Evolutionary conservation across 2,797 vertebrate species (phyloP), one percentile per base, ranked within the genome.

Genomic region (Girardinus metallicus): DNA sequence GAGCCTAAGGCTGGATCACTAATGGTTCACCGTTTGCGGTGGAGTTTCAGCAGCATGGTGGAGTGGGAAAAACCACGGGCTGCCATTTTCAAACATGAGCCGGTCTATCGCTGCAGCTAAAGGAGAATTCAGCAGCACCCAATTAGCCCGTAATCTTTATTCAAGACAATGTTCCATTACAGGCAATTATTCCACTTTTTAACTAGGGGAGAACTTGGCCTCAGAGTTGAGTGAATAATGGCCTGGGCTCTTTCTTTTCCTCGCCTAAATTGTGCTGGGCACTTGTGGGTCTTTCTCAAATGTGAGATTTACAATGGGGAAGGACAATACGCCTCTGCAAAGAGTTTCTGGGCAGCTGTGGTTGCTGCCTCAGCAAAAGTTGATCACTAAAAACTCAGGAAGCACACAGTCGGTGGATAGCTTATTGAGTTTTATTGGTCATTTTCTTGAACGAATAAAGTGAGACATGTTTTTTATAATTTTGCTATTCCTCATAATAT

Each of bases 201-300:
- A 75, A 46, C 47, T 55, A 43, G 39, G 29, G 53, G 16, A 60
- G 34, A 8, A 18, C 29, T 57, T 71, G 62, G 51, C 51, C 62
- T 47, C 31, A 47, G 23, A 75, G 29, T 16, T 75, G 41, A 55
- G 29, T 75, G 79, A 80, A 76, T 62, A 49, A 76, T 73, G 34
- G 62, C 53, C 44, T 55, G 2, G 23, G 26, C 51, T 34, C 18
- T 81, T 76, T 49, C 41, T 62, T 62, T 76, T 10, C 26, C 51
- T 76, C 12, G 5, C 29, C 29, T 73, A 34, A 46, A 46, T 43
- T 36, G 36, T 39, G 18, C 18, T 49, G 43, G 39, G 41, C 39
- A 60, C 44, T 62, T 26, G 26, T 76, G 51, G 31, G 41, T 43
- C 51, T 34, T 23, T 49, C 16, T 75, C 23, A 31, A 80, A 71